phyloP scores from a whole-genome alignment of 2,113 vertebrate species.

The Chamaea fasciata region DNA sequence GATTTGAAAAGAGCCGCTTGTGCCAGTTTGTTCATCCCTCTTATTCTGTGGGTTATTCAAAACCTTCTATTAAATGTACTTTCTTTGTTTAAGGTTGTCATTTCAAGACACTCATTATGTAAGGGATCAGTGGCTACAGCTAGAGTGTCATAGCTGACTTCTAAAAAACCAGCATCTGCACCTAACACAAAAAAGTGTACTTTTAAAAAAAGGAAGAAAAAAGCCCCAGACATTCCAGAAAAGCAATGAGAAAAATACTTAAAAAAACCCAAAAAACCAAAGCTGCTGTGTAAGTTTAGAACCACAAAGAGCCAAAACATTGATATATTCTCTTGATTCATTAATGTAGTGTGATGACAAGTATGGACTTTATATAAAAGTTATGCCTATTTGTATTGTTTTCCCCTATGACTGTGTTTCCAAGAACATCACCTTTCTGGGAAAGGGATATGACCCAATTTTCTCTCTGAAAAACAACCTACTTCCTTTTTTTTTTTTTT shows the following conservation, averaged over 20 bases:
- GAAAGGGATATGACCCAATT: neutral
- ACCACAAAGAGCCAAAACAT: neutral
- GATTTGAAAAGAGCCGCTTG: neutral
- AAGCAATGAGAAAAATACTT: neutral
- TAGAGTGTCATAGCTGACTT: neutral
- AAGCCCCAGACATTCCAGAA: neutral
- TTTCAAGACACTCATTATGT: neutral
- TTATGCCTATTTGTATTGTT: neutral
- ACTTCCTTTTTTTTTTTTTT: neutral
- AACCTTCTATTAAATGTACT: neutral
- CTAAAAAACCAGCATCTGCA: neutral
- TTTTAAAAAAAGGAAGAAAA: neutral
- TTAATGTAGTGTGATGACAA: neutral
- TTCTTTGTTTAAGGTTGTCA: neutral
- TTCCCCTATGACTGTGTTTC: neutral
- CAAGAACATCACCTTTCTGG: neutral
- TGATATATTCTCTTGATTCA: neutral
- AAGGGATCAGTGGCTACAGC: neutral
- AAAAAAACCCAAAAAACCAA: rapidly evolving
- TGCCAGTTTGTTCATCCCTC: neutral
- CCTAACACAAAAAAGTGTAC: neutral
- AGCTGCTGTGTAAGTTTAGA: neutral
- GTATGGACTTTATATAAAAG: neutral
- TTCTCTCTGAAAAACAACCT: neutral
- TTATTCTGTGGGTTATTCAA: neutral